These are phyloP conservation scores for Diaperis boleti DNA, from an alignment of 2,888 invertebrate genomes.

Conservation along the genomic window DNA sequence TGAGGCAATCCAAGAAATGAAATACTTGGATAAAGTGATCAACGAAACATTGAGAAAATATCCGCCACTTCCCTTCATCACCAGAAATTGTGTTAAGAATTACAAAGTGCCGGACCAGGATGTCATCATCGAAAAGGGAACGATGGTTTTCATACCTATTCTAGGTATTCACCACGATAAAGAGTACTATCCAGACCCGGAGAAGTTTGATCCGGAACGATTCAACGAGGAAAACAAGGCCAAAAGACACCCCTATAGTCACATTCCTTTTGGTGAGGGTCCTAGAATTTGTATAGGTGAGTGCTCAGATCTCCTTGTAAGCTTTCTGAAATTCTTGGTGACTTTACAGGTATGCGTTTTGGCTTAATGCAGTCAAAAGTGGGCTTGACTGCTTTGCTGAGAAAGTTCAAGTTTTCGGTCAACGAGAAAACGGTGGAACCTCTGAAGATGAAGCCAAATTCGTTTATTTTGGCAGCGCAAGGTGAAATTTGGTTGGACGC, in stretches of 20 bases:
- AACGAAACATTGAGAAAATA: slow-evolving; percentile 56
- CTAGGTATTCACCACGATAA: slow-evolving; percentile 48
- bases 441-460: neutral
- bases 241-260: slow-evolving; percentile 52
- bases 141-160: slow-evolving; percentile 50
- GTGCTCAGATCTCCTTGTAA: neutral
- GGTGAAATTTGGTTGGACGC: slow-evolving; percentile 33
- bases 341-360: slow-evolving; percentile 28
- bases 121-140: slow-evolving; percentile 57
- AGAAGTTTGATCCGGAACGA: slow-evolving; percentile 63
- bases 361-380: slow-evolving; percentile 47
- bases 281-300: slow-evolving; percentile 49
- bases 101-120: slow-evolving; percentile 57
- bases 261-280: slow-evolving; percentile 59
- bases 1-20: slow-evolving; percentile 47
- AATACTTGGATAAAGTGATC: slow-evolving; percentile 45
- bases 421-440: slow-evolving; percentile 16
- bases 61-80: slow-evolving; percentile 53
- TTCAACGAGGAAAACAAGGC: slow-evolving; percentile 59
- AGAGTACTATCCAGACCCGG: slow-evolving; percentile 42
- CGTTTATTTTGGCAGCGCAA: slow-evolving; percentile 1
- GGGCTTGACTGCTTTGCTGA: slow-evolving; percentile 35
- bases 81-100: slow-evolving; percentile 44
- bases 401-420: slow-evolving; percentile 29
- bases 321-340: too few relatives aligned